phyloP scores from a whole-genome alignment of 2,113 vertebrate species.

The Ondatra zibethicus region DNA sequence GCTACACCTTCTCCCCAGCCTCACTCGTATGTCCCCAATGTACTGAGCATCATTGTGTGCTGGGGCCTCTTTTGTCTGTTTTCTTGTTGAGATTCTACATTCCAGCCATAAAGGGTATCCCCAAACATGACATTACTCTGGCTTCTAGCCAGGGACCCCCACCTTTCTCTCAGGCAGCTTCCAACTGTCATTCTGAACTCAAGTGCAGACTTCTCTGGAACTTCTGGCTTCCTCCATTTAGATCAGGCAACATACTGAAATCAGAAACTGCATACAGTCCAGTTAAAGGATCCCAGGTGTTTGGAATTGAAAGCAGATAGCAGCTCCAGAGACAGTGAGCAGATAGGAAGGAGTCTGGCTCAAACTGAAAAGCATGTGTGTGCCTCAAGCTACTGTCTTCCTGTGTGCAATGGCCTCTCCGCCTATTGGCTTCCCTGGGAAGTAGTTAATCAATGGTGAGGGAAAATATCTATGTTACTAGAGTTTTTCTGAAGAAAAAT shows the following conservation, averaged over 20 bases:
- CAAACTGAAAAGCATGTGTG: no score
- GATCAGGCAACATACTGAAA: neutral
- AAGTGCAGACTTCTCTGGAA: neutral
- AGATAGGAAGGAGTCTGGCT: neutral
- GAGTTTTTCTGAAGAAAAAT: neutral
- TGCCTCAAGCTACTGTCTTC: neutral
- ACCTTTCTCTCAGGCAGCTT: neutral
- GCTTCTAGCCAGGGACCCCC: neutral
- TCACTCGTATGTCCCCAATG: neutral
- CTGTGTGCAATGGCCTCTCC: no score
- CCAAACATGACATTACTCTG: neutral
- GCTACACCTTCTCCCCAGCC: neutral
- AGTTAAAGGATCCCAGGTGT: neutral
- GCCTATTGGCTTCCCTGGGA: neutral
- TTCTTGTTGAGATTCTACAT: neutral
- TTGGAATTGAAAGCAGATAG: neutral
- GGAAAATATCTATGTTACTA: neutral
- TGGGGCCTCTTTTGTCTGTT: neutral
- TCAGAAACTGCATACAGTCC: neutral
- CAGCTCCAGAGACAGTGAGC: neutral
- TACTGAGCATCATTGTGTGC: neutral
- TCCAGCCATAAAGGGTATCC: neutral
- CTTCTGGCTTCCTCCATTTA: no score
- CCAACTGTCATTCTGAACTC: neutral
- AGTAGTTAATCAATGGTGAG: no score